These are phyloP conservation scores for Phorcus lineatus DNA, from an alignment of 2,888 invertebrate species.

Conservation along the genomic window DNA sequence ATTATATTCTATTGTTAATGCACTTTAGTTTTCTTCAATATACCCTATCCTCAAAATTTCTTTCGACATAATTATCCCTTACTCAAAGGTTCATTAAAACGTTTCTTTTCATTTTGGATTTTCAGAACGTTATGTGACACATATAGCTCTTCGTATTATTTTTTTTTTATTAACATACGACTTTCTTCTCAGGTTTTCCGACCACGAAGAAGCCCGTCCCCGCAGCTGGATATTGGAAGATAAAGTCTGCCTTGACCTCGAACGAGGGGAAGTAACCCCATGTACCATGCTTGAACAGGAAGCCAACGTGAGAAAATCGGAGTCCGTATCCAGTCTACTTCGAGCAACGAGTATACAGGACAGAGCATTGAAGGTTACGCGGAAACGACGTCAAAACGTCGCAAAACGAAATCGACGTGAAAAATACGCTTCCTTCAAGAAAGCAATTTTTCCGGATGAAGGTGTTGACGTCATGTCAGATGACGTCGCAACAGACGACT, in stretches of 20 bases:
- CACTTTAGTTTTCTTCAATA: no score
- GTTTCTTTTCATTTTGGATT: no score
- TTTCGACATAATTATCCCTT: no score
- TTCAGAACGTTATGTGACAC: no score
- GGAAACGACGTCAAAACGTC: constrained; percentile 29
- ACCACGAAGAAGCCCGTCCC: neutral
- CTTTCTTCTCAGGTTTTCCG: neutral
- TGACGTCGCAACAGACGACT: neutral
- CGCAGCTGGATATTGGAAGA: neutral
- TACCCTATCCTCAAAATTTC: no score
- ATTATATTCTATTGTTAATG: neutral
- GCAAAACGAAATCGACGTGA: constrained; percentile 18
- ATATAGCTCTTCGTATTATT: no score
- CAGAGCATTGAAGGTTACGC: constrained; percentile 28
- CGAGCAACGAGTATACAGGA: constrained; percentile 34
- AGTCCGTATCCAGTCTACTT: constrained; percentile 31
- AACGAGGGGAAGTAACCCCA: neutral
- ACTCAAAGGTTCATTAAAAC: no score
- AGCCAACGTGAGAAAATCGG: constrained; percentile 29
- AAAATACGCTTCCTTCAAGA: constrained; percentile 22
- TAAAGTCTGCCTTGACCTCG: neutral
- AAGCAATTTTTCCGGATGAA: constrained; percentile 25
- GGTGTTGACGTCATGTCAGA: constrained; percentile 21
- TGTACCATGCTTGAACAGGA: neutral
- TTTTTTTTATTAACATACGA: no score